These are phyloP conservation scores for Galerucella pusilla DNA, from an alignment of 2,888 invertebrate genomes.

Conservation along the genomic window DNA sequence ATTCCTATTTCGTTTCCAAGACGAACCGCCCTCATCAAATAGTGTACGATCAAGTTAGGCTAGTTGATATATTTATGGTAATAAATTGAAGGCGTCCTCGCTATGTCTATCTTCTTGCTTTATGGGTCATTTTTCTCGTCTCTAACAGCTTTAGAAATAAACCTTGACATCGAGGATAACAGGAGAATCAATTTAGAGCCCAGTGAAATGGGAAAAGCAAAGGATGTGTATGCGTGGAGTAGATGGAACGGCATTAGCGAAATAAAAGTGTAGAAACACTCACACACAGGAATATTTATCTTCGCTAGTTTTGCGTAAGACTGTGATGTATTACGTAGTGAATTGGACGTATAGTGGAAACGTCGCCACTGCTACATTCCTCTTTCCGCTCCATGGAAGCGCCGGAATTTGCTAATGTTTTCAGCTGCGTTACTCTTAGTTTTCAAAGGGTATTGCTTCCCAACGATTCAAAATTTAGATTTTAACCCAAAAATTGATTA, in stretches of 20 bases:
- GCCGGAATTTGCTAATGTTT: background rate
- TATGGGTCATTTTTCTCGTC: slow-evolving; percentile 18
- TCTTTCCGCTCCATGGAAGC: background rate
- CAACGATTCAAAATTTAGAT: too few relatives aligned
- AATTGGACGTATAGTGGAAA: slow-evolving; percentile 53
- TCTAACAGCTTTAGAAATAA: slow-evolving; percentile 29
- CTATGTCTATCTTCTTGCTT: slow-evolving; percentile 11
- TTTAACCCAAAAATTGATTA: too few relatives aligned
- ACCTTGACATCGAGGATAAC: slow-evolving; percentile 29
- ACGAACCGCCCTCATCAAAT: slow-evolving; percentile 3
- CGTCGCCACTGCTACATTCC: slow-evolving; percentile 22
- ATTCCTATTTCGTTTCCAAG: background rate
- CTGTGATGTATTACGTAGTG: slow-evolving; percentile 59
- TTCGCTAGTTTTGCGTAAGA: slow-evolving; percentile 58
- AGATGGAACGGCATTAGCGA: slow-evolving; percentile 13
- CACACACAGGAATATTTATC: slow-evolving; percentile 60
- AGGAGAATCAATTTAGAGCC: slow-evolving; percentile 31
- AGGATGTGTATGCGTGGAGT: slow-evolving; percentile 21
- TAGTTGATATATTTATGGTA: slow-evolving; percentile 6
- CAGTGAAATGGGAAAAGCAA: slow-evolving; percentile 18
- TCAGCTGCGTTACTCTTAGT: background rate
- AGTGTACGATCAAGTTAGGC: background rate
- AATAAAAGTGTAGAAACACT: slow-evolving; percentile 47
- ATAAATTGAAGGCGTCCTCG: slow-evolving; percentile 2
- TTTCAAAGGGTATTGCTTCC: background rate